A percentile compares a stretch with the other conserved stretches of the same genome.
Conservation (phyloP, 2,888 invertebrate species). For the Caenorhabditis sp. region DNA sequence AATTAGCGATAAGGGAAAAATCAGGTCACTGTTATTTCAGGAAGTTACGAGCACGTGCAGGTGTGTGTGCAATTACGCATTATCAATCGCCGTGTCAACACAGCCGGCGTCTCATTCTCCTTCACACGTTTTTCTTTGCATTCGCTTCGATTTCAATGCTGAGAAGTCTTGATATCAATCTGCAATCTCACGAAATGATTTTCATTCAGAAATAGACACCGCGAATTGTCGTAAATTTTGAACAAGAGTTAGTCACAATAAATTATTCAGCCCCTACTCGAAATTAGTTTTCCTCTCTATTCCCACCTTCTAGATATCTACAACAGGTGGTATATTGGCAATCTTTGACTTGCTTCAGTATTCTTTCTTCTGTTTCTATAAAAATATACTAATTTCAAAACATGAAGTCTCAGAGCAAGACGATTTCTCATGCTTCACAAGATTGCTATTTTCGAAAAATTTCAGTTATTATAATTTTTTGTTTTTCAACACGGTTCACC, state of each 20-base stretch:
- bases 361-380: conserved; percentile 7
- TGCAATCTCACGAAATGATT: not conserved
- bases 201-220: not conserved
- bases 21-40: conserved; percentile 22
- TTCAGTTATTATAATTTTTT: conserved; percentile 1
- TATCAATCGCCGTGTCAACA: conserved; percentile 41
- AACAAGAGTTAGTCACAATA: conserved; percentile 2
- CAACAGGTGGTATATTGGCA: not conserved
- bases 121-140: conserved; percentile 36
- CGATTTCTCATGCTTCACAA: too few species aligned
- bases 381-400: not conserved
- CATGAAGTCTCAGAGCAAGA: too few species aligned
- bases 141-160: conserved; percentile 9
- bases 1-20: conserved; percentile 30
- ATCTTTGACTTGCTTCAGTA: not conserved
- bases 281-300: conserved; percentile 10
- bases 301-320: not conserved
- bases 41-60: conserved; percentile 32
- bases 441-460: not conserved
- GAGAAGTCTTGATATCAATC: not conserved
- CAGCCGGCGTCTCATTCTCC: not conserved
- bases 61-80: conserved; percentile 38
- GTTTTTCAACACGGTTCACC: conserved; percentile 6
- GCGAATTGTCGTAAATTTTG: not conserved
- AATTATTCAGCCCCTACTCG: not conserved